Percentiles rank a stretch among this genome's conserved stretches.
These are phyloP conservation scores for Chromoteleia sp. DNA, from an alignment of 2,888 invertebrate species.

Conservation along the genomic window DNA sequence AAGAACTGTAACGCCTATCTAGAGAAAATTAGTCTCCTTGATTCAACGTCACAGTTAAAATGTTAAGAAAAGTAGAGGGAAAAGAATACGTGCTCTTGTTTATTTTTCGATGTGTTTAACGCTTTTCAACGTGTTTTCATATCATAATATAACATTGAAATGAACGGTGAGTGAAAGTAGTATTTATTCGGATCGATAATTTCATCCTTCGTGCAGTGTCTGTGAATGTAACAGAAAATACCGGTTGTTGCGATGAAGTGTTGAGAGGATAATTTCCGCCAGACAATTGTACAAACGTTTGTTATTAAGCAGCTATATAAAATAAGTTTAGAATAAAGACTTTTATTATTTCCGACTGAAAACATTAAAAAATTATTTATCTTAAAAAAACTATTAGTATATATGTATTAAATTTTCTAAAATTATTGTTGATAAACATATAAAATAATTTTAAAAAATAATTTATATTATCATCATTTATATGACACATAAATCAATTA, in stretches of 20 bases:
- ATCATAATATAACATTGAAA: slow-evolving; percentile 31
- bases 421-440: too few relatives aligned
- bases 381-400: too few relatives aligned
- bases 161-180: slow-evolving; percentile 49
- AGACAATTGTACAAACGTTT: too few relatives aligned
- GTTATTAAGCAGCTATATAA: neutral
- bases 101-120: neutral
- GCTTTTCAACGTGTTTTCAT: slow-evolving; percentile 3
- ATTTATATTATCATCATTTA: too few relatives aligned
- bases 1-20: neutral
- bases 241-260: slow-evolving; percentile 19
- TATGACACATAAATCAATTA: too few relatives aligned
- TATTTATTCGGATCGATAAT: slow-evolving; percentile 32
- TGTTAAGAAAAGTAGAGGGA: neutral
- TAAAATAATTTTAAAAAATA: too few relatives aligned
- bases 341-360: too few relatives aligned
- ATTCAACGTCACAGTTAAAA: slow-evolving; percentile 1
- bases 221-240: slow-evolving; percentile 19
- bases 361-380: too few relatives aligned
- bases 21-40: neutral
- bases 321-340: too few relatives aligned
- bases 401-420: too few relatives aligned
- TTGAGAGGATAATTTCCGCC: slow-evolving; percentile 30
- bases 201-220: slow-evolving; percentile 17
- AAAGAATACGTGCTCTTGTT: neutral